A percentile compares a stretch with the other conserved stretches of the same genome.
These are phyloP conservation scores for Narcine bancroftii DNA, from an alignment of 2,113 vertebrate species.

Conservation along the genomic window DNA sequence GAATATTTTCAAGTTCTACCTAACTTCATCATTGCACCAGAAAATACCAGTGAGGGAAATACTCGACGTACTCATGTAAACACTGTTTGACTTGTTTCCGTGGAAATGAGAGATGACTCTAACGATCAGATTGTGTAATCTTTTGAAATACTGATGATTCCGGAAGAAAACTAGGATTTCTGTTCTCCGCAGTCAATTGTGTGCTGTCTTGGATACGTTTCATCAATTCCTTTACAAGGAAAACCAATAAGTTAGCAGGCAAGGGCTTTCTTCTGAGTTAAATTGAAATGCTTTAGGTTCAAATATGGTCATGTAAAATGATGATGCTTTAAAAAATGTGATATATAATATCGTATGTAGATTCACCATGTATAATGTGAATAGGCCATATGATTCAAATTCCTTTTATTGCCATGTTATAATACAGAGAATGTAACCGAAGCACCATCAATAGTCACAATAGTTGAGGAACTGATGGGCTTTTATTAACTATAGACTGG, in stretches of 20 bases:
- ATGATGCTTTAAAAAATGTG: too few species aligned
- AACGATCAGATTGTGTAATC: neutral
- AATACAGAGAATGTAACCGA: too few species aligned
- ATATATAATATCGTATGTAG: too few species aligned
- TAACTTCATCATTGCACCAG: neutral
- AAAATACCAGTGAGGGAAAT: neutral
- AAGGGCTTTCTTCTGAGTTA: neutral
- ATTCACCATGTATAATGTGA: neutral
- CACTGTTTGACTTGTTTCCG: neutral
- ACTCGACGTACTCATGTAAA: neutral
- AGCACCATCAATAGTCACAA: too few species aligned
- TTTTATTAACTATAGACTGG: too few species aligned
- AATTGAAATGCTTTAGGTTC: neutral
- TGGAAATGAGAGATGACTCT: neutral
- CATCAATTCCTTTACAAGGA: neutral
- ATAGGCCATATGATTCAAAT: too few species aligned
- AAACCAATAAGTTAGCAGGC: neutral
- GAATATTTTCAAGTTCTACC: too few species aligned
- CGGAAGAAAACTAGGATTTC: neutral
- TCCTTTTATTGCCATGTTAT: too few species aligned
- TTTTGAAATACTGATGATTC: neutral
- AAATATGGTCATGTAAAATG: too few species aligned
- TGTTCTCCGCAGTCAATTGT: neutral
- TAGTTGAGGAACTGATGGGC: too few species aligned
- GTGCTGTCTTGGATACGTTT: neutral